Evolutionary conservation across 2,888 invertebrate species (phyloP), one percentile per base, ranked within the genome.

Genomic region (Melanotus villosus): DNA sequence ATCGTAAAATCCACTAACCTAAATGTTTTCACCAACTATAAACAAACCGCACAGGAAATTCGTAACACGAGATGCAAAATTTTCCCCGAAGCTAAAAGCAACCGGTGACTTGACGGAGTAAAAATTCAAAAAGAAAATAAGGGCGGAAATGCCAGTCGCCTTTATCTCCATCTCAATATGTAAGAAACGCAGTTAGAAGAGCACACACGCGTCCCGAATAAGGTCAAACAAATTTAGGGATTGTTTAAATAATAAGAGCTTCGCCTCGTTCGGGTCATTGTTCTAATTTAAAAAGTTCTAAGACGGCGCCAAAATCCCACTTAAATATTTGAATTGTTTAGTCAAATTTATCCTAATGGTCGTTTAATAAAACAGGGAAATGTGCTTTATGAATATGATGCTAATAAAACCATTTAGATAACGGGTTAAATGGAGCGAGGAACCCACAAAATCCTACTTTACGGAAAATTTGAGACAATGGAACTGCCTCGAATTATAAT

Each of bases 301-400:
- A 47, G 12, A 6, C 23, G 47, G 32, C 52, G 52, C 52, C 52
- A 30, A 30, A 52, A 18, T 52, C 30, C 52, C 18, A 10, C 32
- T 52, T 19, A 52, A 52, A 32, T 47, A 47, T 47, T 34, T 34
- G 32, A n/a, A 23, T 32, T 18, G 14, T 52, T 52, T 16, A 10
- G 3, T 10, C 10, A 26, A 32, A 32, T 52, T 47, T 16, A 1
- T 23, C 52, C 32, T 34, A 52, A 32, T 52, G 12, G 38, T n/a
- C 57, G 41, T 36, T 57, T 57, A 57, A 57, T 57, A 57, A 56
- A 57, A 57, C 36, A n/a, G 26, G 57, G 41, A 57, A 57, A 38
- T 32, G 32, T 7, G 52, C 18, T 52, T 52, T 52, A 38, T 41
- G 38, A 21, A 34, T 34, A 38, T 57, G 23, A 57, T 38, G 21